Evolutionary conservation across 2,797 vertebrate species (phyloP).

Genomic region (Tiaroga cobitis): DNA sequence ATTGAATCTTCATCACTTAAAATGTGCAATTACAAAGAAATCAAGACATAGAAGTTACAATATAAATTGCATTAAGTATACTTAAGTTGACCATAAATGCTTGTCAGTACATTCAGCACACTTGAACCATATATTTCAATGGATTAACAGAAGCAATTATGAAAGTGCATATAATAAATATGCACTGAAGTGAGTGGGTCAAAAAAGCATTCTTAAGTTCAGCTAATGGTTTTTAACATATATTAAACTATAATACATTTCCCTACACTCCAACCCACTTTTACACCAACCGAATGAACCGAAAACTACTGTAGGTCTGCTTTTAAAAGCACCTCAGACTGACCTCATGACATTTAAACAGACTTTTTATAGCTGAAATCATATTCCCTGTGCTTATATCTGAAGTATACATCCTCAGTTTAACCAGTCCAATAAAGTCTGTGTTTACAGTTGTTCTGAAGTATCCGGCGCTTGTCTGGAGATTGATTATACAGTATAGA

Average conservation of each 20-base stretch:
- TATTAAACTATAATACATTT: background rate
- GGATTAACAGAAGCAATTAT: background rate
- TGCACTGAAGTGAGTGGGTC: background rate
- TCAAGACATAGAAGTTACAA: background rate
- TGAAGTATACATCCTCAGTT: constrained; percentile 15
- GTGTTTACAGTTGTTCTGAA: constrained; percentile 1
- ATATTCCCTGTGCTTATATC: constrained; percentile 9
- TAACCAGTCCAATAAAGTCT: constrained; percentile 8
- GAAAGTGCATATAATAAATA: background rate
- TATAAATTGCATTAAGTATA: background rate
- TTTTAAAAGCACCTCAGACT: background rate
- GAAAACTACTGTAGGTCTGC: background rate
- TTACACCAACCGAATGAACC: background rate
- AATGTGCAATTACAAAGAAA: too few species aligned
- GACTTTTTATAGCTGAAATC: background rate
- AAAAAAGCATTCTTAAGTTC: background rate
- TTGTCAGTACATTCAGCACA: background rate
- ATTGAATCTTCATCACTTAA: background rate
- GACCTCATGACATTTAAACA: constrained; percentile 16
- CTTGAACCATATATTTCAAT: background rate
- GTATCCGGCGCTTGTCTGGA: background rate
- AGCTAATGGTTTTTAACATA: background rate
- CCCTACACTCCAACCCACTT: too few species aligned
- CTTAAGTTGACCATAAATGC: background rate
- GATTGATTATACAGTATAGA: background rate